Base-by-base conservation (phyloP, 64 coral and sea anemone species). In the Actinia equina region DNA sequence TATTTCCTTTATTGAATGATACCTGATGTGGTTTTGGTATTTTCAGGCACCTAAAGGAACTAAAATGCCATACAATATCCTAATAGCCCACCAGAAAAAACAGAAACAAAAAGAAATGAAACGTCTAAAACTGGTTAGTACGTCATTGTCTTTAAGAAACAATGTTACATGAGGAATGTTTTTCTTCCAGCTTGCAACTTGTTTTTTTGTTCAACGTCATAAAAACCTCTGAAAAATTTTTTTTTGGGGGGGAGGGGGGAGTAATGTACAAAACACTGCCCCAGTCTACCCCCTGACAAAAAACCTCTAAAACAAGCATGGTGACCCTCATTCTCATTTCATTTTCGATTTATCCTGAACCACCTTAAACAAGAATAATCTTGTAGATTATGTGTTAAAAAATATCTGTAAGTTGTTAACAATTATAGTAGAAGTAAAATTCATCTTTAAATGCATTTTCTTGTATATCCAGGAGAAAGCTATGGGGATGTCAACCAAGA, bases 21-120 rank as follows among this genome's bases (percentile, higher is more conserved):
- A n/a, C 69, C 13, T 70, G 11, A 13, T 77, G 71, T 3, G 13
- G 18, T 53, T 87, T 84, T 37, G 20, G 44, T 56, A 22, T 22
- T 61, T 45, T 64, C 80, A 95, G 94, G 94, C 94, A 44, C 94
- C 79, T 4, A 95, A 95, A 87, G 77, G 84, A 13, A 43, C 89
- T 52, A 92, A 92, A 23, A 61, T 92, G 46, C 94, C 94, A 43
- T 95, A 95, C 61, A 85, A 85, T 20, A 89, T 92, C 27, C 46
- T 83, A 71, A 92, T 96, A 79, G 60, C 82, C 42, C 79, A 83
- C 19, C 86, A 86, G 26, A 96, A 90, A 90, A 86, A 71, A 43
- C 92, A 87, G 53, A 92, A n/a, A n/a, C 77, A 93, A 63, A 83
- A 52, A 82, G 94, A 96, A 79, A 77, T 65, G 46, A 86, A 92